Evolutionary conservation across 2,888 invertebrate species (phyloP).

Genomic region (Agapetus fuscipes): DNA sequence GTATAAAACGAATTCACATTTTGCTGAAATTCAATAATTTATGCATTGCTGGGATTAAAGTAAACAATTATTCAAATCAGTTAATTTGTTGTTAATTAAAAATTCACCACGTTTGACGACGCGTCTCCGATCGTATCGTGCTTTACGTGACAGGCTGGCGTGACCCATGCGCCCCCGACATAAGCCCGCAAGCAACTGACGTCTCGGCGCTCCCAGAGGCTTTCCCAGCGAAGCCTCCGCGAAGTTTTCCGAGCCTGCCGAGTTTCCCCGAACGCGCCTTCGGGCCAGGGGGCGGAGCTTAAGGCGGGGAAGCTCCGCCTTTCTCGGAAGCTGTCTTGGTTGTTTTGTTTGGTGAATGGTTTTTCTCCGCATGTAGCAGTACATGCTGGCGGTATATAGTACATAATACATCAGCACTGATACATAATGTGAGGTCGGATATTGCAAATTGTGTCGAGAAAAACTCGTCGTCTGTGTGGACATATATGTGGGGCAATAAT

Average conservation of each 20-base stretch:
- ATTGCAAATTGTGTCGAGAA: constrained; percentile 6
- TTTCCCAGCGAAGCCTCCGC: constrained; percentile 12
- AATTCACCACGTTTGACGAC: no score
- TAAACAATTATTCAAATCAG: no score
- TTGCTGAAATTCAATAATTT: no score
- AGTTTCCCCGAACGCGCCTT: constrained; percentile 9
- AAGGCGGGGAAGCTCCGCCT: constrained; percentile 14
- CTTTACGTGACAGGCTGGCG: no score
- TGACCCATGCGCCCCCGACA: no score
- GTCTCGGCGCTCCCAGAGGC: constrained; percentile 4
- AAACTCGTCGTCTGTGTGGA: constrained; percentile 9
- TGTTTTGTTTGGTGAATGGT: constrained; percentile 20
- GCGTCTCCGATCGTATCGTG: no score
- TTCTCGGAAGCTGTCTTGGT: constrained; percentile 16
- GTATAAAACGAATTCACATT: no score
- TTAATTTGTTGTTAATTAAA: no score
- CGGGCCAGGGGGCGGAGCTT: constrained; percentile 15
- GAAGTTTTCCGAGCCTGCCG: constrained; percentile 7
- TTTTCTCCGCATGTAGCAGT: constrained; percentile 19
- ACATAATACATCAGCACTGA: no score
- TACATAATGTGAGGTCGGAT: constrained; percentile 8
- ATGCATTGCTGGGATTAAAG: no score
- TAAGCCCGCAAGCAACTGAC: constrained; percentile 18
- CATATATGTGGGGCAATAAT: constrained; percentile 9
- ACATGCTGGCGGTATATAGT: constrained; percentile 12